Percentiles rank a stretch among this genome's conserved stretches.
Conservation (phyloP, 92 coral and sea anemone species). For the Pocillopora grandis region DNA sequence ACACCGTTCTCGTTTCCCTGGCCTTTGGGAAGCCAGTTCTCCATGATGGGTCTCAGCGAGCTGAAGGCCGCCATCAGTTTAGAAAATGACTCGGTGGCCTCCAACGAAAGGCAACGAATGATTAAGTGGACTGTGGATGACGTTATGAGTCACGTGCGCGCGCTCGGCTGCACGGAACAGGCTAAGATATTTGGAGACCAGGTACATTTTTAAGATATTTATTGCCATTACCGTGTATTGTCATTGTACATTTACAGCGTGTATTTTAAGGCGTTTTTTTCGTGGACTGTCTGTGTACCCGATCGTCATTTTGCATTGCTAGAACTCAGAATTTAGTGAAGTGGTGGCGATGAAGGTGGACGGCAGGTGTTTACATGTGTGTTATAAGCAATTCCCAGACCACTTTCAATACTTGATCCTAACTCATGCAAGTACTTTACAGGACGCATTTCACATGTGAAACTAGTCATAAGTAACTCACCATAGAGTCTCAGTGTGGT, state of each 20-base stretch:
- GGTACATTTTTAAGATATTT: conserved; percentile 31
- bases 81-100: conserved; percentile 70
- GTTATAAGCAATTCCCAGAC: no score
- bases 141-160: conserved; percentile 87
- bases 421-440: no score
- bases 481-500: no score
- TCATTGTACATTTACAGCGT: not conserved
- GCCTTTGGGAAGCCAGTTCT: conserved; percentile 51
- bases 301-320: no score
- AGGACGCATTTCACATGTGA: no score
- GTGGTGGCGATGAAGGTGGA: no score
- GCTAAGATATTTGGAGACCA: conserved; percentile 90
- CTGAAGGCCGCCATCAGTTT: conserved; percentile 53
- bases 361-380: no score
- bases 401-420: no score
- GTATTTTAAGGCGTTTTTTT: not conserved
- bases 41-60: conserved; percentile 48
- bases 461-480: no score
- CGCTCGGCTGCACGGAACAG: conserved; percentile 90
- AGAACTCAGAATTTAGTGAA: no score
- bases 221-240: no score
- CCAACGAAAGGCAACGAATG: conserved; percentile 91
- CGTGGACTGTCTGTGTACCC: no score
- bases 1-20: conserved; percentile 61
- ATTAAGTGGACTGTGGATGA: conserved; percentile 90